Evolutionary conservation across 2,888 invertebrate genomes (phyloP).

Genomic region (Drosophila planitibia): DNA sequence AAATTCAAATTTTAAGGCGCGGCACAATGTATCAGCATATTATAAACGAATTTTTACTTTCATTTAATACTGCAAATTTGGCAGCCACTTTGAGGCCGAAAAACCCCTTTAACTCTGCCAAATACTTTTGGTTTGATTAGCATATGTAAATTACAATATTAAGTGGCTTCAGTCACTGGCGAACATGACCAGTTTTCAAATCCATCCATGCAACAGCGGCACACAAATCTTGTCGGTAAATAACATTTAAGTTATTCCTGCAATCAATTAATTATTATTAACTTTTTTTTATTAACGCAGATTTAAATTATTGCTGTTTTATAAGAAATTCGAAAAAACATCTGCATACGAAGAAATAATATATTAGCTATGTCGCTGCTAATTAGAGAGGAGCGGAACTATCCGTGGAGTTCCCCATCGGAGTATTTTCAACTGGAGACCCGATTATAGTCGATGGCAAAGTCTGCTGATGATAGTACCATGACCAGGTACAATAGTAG

Average conservation of each 20-base stretch:
- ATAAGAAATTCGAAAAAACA: not conserved
- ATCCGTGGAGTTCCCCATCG: not conserved
- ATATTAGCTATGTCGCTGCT: not conserved
- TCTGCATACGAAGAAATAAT: not conserved
- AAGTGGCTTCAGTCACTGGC: conserved; percentile 1
- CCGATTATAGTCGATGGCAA: not conserved
- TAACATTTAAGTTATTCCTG: conserved; percentile 1
- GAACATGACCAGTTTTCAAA: conserved; percentile 3
- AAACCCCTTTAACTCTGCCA: conserved; percentile 1
- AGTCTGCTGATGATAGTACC: not conserved
- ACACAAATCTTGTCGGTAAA: not conserved
- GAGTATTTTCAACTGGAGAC: not conserved
- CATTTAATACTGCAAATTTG: conserved; percentile 9
- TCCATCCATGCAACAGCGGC: not conserved
- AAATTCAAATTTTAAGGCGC: conserved; percentile 7
- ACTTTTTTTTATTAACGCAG: not conserved
- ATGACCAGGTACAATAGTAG: not conserved
- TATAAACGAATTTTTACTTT: conserved; percentile 1
- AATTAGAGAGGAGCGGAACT: not conserved
- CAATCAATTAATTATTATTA: not conserved
- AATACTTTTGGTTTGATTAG: conserved; percentile 5
- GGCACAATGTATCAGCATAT: conserved; percentile 1
- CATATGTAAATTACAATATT: conserved; percentile 6
- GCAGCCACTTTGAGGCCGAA: not conserved
- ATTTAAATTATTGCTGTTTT: not conserved